Conservation (phyloP, 1,140 invertebrate species). For the Hypothenemus hampei region DNA sequence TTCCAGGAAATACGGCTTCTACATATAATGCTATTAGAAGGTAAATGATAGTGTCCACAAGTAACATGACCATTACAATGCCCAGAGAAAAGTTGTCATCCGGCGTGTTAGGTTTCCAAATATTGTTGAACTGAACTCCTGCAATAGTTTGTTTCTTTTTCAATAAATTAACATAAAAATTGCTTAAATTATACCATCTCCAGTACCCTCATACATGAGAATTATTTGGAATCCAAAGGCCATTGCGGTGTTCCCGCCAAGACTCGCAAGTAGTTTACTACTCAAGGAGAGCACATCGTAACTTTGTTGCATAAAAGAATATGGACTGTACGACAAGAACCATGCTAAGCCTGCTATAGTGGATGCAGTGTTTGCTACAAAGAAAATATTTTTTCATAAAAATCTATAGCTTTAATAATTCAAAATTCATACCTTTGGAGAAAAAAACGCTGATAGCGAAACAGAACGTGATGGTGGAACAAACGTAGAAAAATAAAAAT, state of each 20-base stretch:
- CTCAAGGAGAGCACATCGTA: conserved; percentile 53
- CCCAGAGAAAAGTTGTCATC: conserved; percentile 68
- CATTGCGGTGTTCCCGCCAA: conserved; percentile 72
- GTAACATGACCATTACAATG: conserved; percentile 60
- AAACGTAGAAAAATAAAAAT: conserved; percentile 52
- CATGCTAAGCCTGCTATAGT: conserved; percentile 63
- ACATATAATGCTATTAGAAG: conserved; percentile 66
- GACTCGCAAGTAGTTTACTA: conserved; percentile 54
- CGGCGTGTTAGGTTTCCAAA: conserved; percentile 60
- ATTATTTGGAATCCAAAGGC: conserved; percentile 67
- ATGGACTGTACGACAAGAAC: conserved; percentile 70
- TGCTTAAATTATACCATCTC: conserved; percentile 45
- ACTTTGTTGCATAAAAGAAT: conserved; percentile 56
- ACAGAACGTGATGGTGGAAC: conserved; percentile 58
- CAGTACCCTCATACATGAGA: conserved; percentile 59
- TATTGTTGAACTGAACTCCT: conserved; percentile 73
- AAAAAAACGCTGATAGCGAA: conserved; percentile 67
- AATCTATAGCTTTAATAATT: neutral
- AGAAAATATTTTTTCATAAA: neutral
- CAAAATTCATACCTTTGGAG: conserved; percentile 54
- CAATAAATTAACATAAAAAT: neutral
- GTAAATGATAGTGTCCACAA: conserved; percentile 61
- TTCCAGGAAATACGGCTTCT: conserved; percentile 66
- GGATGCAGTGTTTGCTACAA: conserved; percentile 66
- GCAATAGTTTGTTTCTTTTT: conserved; percentile 18